phyloP scores from a whole-genome alignment of 2,888 invertebrate species.

The Caradrina clavipalpis region DNA sequence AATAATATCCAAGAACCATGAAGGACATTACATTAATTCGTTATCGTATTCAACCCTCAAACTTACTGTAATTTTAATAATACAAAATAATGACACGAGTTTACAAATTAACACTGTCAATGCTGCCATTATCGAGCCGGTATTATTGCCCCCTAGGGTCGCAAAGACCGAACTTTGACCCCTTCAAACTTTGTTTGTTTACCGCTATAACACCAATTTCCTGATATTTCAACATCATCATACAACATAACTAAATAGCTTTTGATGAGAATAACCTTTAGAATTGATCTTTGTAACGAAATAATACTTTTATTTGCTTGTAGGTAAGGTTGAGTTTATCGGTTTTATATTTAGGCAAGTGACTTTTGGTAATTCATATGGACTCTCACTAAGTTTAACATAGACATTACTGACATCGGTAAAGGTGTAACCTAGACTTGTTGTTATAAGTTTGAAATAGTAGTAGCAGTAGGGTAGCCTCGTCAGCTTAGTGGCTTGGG shows the following conservation, averaged over 20 bases:
- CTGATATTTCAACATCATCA: conserved; percentile 8
- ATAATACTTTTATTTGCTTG: no score
- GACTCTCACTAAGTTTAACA: no score
- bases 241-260: not conserved
- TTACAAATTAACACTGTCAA: conserved; percentile 52
- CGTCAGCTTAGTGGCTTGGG: no score
- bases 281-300: no score
- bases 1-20: not conserved
- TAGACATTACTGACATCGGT: no score
- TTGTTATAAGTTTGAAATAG: no score
- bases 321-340: no score
- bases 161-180: conserved; percentile 50
- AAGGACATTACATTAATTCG: not conserved
- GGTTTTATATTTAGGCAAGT: no score
- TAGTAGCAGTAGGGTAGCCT: no score
- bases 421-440: no score
- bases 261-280: no score
- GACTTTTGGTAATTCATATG: no score
- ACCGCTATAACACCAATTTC: conserved; percentile 17
- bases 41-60: not conserved
- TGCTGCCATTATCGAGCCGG: conserved; percentile 38
- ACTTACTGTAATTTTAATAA: not conserved
- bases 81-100: conserved; percentile 39
- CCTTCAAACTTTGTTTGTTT: conserved; percentile 52
- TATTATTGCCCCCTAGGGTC: conserved; percentile 52